Conservation (phyloP, 2,888 invertebrate genomes). For the Heterodera filipjevi region DNA sequence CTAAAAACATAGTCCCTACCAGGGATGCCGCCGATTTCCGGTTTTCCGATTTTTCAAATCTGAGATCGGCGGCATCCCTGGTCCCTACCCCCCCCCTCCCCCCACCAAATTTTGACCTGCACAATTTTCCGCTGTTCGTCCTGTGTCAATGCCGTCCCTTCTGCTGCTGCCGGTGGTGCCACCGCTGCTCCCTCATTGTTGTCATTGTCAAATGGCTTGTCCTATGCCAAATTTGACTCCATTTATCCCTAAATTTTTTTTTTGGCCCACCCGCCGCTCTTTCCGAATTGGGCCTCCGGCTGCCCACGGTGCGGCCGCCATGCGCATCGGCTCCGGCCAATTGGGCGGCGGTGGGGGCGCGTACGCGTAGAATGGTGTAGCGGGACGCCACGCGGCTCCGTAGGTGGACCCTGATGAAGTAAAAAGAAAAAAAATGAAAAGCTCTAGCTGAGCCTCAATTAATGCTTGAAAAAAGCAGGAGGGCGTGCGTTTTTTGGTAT, state of each 20-base stretch:
- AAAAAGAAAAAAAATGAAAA: neutral
- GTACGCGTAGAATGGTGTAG: conserved; percentile 65
- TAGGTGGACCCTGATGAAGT: conserved; percentile 60
- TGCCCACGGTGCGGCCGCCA: conserved; percentile 17
- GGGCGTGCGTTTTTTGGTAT: too few relatives aligned
- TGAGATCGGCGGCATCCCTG: neutral
- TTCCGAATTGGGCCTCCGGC: conserved; percentile 15
- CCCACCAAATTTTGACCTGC: neutral
- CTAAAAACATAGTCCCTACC: too few relatives aligned
- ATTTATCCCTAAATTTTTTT: neutral
- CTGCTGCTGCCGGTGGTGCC: too few relatives aligned
- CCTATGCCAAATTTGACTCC: neutral
- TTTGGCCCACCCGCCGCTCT: neutral
- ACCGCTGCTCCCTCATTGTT: neutral
- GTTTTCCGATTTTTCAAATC: too few relatives aligned
- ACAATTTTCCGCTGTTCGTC: conserved; percentile 36
- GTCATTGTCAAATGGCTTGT: conserved; percentile 17
- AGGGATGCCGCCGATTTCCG: too few relatives aligned
- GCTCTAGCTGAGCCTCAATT: too few relatives aligned
- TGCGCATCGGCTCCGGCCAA: conserved; percentile 49
- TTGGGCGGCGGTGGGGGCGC: conserved; percentile 65
- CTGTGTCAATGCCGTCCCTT: conserved; percentile 6
- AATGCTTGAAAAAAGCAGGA: too few relatives aligned
- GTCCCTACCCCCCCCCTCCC: too few relatives aligned
- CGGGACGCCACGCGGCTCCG: conserved; percentile 62